These are phyloP conservation scores for Perodicticus potto DNA, from an alignment of 2,797 vertebrate genomes.

Conservation along the genomic window DNA sequence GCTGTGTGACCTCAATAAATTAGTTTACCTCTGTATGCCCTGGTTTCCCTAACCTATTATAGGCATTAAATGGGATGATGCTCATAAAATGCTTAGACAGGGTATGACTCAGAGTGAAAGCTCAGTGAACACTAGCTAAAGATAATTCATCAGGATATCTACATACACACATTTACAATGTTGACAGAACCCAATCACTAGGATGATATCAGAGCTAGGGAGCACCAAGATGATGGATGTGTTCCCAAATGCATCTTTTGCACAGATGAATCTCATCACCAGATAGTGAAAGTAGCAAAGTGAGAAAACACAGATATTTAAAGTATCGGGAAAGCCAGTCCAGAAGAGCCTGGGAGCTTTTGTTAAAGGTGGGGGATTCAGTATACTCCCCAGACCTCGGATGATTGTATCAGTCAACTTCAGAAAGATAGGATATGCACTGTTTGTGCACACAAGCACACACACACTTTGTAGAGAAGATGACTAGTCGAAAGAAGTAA, in stretches of 20 bases:
- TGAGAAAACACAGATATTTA: slow-evolving; percentile 7
- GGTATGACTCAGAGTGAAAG: not conserved
- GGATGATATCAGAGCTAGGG: not conserved
- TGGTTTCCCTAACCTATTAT: not conserved
- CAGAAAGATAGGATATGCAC: not conserved
- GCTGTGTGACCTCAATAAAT: not conserved
- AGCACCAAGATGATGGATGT: not conserved
- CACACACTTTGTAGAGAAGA: not conserved
- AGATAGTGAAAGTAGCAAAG: not conserved
- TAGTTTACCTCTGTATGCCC: not conserved
- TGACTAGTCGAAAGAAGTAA: not conserved
- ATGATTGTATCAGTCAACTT: not conserved
- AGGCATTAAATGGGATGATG: not conserved
- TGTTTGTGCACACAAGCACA: not conserved
- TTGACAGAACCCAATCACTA: not conserved
- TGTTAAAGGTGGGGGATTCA: not conserved
- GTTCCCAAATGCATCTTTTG: not conserved
- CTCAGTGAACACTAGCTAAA: not conserved
- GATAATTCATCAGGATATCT: not conserved
- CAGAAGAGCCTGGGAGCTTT: not conserved
- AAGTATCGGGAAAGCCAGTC: not conserved
- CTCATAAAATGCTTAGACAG: not conserved
- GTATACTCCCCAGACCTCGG: not conserved
- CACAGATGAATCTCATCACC: not conserved
- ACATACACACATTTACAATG: not conserved